phyloP scores from a whole-genome alignment of 2,113 vertebrate species.

The Solea solea region DNA sequence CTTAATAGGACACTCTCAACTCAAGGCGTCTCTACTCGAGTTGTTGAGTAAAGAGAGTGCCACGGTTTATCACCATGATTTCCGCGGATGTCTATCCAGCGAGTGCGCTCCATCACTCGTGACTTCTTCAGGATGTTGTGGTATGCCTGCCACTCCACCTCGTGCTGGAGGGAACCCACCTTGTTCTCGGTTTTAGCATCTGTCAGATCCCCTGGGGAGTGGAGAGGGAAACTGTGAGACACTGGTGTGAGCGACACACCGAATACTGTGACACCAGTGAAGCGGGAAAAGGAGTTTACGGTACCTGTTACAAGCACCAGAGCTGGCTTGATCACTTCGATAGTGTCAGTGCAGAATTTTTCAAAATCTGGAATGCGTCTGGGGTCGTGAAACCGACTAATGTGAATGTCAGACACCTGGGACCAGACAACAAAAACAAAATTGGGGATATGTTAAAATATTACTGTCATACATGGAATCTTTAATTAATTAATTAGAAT shows the following conservation, averaged over 20 bases:
- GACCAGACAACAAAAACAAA: slow-evolving; percentile 6
- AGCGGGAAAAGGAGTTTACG: neutral
- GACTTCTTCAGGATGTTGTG: slow-evolving; percentile 91
- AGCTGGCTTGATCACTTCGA: slow-evolving; percentile 88
- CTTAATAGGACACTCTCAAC: neutral
- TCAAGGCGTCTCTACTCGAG: neutral
- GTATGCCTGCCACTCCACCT: slow-evolving; percentile 95
- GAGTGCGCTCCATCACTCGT: slow-evolving; percentile 91
- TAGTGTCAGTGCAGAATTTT: slow-evolving; percentile 92
- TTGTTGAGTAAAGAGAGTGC: neutral
- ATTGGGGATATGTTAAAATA: neutral
- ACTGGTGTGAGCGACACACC: slow-evolving; percentile 3
- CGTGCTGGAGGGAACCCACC: slow-evolving; percentile 91
- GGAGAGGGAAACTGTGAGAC: slow-evolving; percentile 6
- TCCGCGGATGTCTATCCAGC: slow-evolving; percentile 96
- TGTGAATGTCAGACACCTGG: slow-evolving; percentile 94
- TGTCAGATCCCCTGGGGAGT: slow-evolving; percentile 90
- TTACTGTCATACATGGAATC: neutral
- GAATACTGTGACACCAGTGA: neutral
- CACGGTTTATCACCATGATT: slow-evolving; percentile 87
- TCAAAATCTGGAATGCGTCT: slow-evolving; percentile 89
- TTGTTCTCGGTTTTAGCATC: slow-evolving; percentile 92
- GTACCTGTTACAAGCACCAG: slow-evolving; percentile 95
- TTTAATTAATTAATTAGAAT: too few relatives aligned
- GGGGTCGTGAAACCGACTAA: slow-evolving; percentile 91